These are phyloP conservation scores for Lerema accius DNA, from an alignment of 1,140 invertebrate genomes.

Conservation along the genomic window DNA sequence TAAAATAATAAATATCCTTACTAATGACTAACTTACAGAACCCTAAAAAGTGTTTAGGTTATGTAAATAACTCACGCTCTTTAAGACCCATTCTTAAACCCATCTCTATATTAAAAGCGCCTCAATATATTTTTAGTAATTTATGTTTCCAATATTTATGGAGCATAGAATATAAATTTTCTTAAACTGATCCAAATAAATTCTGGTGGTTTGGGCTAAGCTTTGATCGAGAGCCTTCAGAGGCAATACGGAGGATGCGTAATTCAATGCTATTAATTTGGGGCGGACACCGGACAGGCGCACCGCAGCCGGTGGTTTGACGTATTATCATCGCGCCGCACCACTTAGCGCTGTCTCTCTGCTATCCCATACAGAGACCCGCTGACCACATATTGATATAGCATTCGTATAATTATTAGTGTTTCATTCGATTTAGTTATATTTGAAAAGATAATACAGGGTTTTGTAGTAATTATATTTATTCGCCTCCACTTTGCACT, in stretches of 20 bases:
- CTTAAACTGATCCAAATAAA: conserved; percentile 5
- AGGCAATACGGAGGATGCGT: conserved; percentile 30
- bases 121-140: conserved; percentile 40
- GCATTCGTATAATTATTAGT: neutral
- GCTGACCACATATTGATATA: neutral
- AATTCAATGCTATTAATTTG: conserved; percentile 58
- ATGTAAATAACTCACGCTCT: too few relatives aligned
- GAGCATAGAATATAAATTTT: neutral
- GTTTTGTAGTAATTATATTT: too few relatives aligned
- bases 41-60: too few relatives aligned
- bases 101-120: conserved; percentile 20
- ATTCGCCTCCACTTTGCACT: too few relatives aligned
- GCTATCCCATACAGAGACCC: conserved; percentile 15
- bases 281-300: conserved; percentile 34
- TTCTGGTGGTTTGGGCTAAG: conserved; percentile 3
- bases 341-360: conserved; percentile 55
- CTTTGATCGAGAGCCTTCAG: conserved; percentile 21
- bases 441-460: too few relatives aligned
- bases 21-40: too few relatives aligned
- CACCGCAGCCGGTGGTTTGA: conserved; percentile 67
- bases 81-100: neutral
- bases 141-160: conserved; percentile 2
- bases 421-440: too few relatives aligned
- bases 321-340: conserved; percentile 64
- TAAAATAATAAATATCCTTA: too few relatives aligned